Base-by-base conservation (phyloP, 1,140 invertebrate species). In the Euwallacea similis region DNA sequence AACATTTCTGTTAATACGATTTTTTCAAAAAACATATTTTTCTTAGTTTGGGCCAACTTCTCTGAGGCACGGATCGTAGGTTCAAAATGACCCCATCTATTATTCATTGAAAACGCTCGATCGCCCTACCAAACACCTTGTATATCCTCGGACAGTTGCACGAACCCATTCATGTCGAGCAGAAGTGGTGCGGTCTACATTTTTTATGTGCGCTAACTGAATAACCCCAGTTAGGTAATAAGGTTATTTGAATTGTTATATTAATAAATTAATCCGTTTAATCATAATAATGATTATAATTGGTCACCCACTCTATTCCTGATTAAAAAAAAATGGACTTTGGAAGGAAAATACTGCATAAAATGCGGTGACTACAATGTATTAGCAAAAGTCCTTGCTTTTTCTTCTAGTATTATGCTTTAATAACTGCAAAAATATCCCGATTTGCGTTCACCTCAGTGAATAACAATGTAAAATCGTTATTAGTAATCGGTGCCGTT, bases 321-420 rank as follows among this genome's bases (percentile, higher is more conserved):
- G 21, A 13, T 15, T n/a, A 7, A 58, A 58, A 58, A 58, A 58
- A 58, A 58, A 9, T 58, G 55, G 55, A 58, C 55, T 58, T 58
- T 58, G 55, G n/a, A 58, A 58, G 10, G 21, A 33, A 58, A 16
- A 33, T 58, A 8, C 46, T 13, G 10, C 10, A 58, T 58, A 58
- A 58, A 58, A 58, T 58, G 55, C 55, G 9, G n/a, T 8, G 16
- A 4, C 55, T 10, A 2, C 55, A 33, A 16, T 13, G 10, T 58
- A 33, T 33, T 16, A 58, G 10, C 55, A 58, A 58, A 16, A 58
- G 55, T 58, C 55, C 55, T 58, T 58, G 55, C 55, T 58, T 58
- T 58, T 58, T 58, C 55, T 58, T 58, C 10, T 58, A 58, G 9
- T 16, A 58, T 58, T 16, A 15, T 58, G 55, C 46, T 50, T 50